These are phyloP conservation scores for Mythimna vitellina DNA, from an alignment of 2,888 invertebrate species.

Conservation along the genomic window DNA sequence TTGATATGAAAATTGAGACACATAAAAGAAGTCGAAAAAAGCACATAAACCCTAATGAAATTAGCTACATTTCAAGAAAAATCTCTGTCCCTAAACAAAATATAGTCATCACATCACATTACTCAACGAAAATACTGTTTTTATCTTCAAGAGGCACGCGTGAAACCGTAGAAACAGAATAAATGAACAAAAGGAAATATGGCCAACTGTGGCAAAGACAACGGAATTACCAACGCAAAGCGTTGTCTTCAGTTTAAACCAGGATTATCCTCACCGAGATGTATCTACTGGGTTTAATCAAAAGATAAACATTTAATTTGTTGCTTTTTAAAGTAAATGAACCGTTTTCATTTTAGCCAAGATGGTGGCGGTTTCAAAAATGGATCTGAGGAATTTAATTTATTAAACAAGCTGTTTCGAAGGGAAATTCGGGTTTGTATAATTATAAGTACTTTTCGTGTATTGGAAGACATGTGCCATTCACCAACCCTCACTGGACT, in stretches of 20 bases:
- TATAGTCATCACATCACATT: constrained; percentile 14
- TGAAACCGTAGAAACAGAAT: constrained; percentile 9
- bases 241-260: constrained; percentile 25
- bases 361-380: neutral
- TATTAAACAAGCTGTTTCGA: neutral
- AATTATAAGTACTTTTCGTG: no score
- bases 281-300: constrained; percentile 22
- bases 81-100: constrained; percentile 19
- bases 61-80: neutral
- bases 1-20: no score
- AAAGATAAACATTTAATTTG: constrained; percentile 41
- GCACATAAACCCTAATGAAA: neutral
- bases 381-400: neutral
- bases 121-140: constrained; percentile 25
- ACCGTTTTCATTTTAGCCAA: constrained; percentile 19
- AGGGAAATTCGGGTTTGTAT: neutral
- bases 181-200: constrained; percentile 31
- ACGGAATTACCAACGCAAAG: constrained; percentile 32
- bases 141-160: constrained; percentile 42
- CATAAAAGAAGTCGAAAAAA: neutral
- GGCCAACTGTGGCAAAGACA: constrained; percentile 14
- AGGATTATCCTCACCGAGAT: constrained; percentile 35
- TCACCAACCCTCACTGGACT: no score
- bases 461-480: no score
- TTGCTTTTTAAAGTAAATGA: neutral